Percentiles rank a stretch among this genome's conserved stretches.
phyloP scores from a whole-genome alignment of 2,888 invertebrate species.

The Parnassius smintheus region DNA sequence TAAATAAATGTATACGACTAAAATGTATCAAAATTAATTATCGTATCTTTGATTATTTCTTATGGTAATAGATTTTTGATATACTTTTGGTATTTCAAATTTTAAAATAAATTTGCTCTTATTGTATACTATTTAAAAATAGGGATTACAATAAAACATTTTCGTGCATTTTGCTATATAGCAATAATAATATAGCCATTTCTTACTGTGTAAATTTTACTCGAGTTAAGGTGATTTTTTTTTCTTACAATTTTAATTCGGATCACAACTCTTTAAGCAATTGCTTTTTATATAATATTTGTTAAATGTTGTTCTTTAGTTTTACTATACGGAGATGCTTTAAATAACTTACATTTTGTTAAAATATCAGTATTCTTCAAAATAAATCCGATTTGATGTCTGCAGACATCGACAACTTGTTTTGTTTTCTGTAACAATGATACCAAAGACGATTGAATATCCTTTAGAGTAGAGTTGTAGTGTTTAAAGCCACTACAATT shows the following conservation, averaged over 20 bases:
- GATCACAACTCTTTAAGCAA: slow-evolving; percentile 35
- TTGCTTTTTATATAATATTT: slow-evolving; percentile 44
- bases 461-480: slow-evolving; percentile 64
- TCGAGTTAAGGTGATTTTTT: slow-evolving; percentile 13
- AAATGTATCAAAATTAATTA: too few relatives aligned
- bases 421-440: slow-evolving; percentile 72
- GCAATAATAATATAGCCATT: slow-evolving; percentile 14
- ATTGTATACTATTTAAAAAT: slow-evolving; percentile 7
- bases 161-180: slow-evolving; percentile 15
- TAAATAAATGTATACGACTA: too few relatives aligned
- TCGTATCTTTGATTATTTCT: too few relatives aligned
- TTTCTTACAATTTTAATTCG: slow-evolving; percentile 24
- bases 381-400: slow-evolving; percentile 49
- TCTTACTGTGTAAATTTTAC: slow-evolving; percentile 7
- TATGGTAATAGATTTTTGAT: too few relatives aligned
- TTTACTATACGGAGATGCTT: slow-evolving; percentile 66
- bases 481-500: slow-evolving; percentile 48
- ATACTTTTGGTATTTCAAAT: not conserved
- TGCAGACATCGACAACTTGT: slow-evolving; percentile 49
- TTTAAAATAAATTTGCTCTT: not conserved
- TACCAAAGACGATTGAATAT: slow-evolving; percentile 81
- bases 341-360: slow-evolving; percentile 68
- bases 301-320: slow-evolving; percentile 67
- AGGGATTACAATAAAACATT: slow-evolving; percentile 11
- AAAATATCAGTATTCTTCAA: slow-evolving; percentile 69